Conservation (phyloP, 2,113 vertebrate genomes). For the Dromiciops gliroides region DNA sequence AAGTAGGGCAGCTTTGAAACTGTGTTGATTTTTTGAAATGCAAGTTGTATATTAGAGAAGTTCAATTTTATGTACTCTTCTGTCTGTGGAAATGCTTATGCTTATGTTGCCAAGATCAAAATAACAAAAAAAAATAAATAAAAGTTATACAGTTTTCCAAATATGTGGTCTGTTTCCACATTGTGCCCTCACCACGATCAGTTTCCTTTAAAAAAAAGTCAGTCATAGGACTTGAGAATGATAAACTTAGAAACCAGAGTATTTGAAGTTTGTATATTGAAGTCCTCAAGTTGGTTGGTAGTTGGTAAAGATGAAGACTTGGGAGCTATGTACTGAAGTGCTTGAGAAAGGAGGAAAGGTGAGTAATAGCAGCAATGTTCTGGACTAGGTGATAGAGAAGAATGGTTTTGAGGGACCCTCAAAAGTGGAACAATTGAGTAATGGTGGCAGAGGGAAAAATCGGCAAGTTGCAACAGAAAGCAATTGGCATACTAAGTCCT, state of each 20-base stretch:
- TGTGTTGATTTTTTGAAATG: neutral
- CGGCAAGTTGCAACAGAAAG: neutral
- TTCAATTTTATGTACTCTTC: neutral
- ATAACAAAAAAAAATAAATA: neutral
- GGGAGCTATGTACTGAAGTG: neutral
- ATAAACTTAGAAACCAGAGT: neutral
- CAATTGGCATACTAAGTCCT: neutral
- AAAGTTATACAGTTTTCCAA: neutral
- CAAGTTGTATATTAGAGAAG: neutral
- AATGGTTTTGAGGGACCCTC: neutral
- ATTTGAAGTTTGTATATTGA: neutral
- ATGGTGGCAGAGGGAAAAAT: neutral
- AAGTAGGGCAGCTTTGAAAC: neutral
- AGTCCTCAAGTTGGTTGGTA: neutral
- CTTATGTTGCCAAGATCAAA: neutral
- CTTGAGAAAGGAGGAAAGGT: neutral
- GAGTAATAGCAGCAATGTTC: neutral
- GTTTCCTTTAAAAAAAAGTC: neutral
- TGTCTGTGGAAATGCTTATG: neutral
- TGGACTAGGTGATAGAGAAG: neutral
- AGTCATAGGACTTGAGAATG: neutral
- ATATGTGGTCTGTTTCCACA: neutral
- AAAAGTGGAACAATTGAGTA: neutral
- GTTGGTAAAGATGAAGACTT: neutral
- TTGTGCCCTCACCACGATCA: neutral